Percentiles rank a stretch among this genome's conserved stretches.
These are phyloP conservation scores for Pseudolaguvia tuberculata DNA, from an alignment of 2,113 vertebrate genomes.

Conservation along the genomic window DNA sequence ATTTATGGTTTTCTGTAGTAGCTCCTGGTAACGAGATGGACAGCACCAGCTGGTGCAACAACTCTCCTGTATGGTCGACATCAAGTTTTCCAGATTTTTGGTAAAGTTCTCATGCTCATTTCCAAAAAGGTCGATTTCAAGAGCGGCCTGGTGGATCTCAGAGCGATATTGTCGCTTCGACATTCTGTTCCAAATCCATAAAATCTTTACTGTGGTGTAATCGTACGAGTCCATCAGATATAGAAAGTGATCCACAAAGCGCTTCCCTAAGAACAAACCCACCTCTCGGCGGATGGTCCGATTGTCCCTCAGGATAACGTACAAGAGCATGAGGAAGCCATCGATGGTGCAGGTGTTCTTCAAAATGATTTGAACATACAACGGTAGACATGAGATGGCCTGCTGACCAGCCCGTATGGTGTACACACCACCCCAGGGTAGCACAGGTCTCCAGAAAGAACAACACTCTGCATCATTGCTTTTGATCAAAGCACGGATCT, in stretches of 20 bases:
- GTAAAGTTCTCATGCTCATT: constrained; percentile 89
- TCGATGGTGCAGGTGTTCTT: constrained; percentile 90
- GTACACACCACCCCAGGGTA: constrained; percentile 85
- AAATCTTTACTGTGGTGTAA: constrained; percentile 84
- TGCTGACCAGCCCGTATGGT: constrained; percentile 80
- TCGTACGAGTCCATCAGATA: constrained; percentile 85
- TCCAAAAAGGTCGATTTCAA: constrained; percentile 84
- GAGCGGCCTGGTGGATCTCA: constrained; percentile 71
- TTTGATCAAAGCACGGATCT: constrained; percentile 84
- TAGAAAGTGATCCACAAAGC: constrained; percentile 81
- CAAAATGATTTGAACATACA: constrained; percentile 81
- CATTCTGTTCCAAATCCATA: constrained; percentile 91
- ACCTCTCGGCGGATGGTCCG: constrained; percentile 76
- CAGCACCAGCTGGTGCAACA: constrained; percentile 78
- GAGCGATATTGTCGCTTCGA: constrained; percentile 82
- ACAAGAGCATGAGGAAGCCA: constrained; percentile 85
- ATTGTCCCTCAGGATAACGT: constrained; percentile 84
- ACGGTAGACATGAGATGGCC: constrained; percentile 80
- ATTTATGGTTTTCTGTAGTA: constrained; percentile 72
- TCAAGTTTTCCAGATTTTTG: constrained; percentile 81
- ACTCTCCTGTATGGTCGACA: constrained; percentile 82
- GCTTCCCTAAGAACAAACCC: constrained; percentile 76
- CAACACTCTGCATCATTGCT: constrained; percentile 79
- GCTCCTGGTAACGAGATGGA: constrained; percentile 73
- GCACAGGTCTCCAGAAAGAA: constrained; percentile 85